Percentiles rank a stretch among this genome's conserved stretches.
Conservation (phyloP, 2,888 invertebrate genomes). For the Theretra japonica region DNA sequence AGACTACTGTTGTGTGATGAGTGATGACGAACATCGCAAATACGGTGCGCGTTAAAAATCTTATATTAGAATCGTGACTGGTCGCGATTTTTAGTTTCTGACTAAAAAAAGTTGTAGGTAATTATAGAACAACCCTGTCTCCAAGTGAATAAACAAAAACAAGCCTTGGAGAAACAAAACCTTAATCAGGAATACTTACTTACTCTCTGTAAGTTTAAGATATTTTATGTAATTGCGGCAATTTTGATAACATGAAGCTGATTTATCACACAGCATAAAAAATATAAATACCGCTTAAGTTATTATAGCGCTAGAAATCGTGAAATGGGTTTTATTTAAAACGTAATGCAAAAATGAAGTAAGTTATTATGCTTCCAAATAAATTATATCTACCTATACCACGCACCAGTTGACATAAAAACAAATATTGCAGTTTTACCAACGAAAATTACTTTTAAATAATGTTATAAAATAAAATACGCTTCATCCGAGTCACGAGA, state of each 20-base stretch:
- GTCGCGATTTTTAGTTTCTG: conserved; percentile 36
- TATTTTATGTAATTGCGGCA: background rate
- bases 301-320: background rate
- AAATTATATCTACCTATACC: conserved; percentile 6
- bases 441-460: conserved; percentile 2
- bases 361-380: conserved; percentile 2
- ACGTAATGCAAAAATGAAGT: background rate
- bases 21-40: conserved; percentile 45
- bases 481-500: conserved; percentile 53
- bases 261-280: background rate
- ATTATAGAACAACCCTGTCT: background rate
- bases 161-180: too few species aligned
- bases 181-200: background rate
- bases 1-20: conserved; percentile 28
- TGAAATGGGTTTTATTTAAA: conserved; percentile 5
- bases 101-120: background rate
- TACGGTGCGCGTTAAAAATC: conserved; percentile 50
- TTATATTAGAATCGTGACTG: conserved; percentile 49
- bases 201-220: background rate
- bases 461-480: conserved; percentile 33
- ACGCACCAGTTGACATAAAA: conserved; percentile 15
- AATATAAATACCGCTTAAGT: background rate
- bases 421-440: background rate
- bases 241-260: background rate
- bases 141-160: background rate